A percentile compares a stretch with the other conserved stretches of the same genome.
These are phyloP conservation scores for Drosophila dunni DNA, from an alignment of 1,140 invertebrate species.

Conservation along the genomic window DNA sequence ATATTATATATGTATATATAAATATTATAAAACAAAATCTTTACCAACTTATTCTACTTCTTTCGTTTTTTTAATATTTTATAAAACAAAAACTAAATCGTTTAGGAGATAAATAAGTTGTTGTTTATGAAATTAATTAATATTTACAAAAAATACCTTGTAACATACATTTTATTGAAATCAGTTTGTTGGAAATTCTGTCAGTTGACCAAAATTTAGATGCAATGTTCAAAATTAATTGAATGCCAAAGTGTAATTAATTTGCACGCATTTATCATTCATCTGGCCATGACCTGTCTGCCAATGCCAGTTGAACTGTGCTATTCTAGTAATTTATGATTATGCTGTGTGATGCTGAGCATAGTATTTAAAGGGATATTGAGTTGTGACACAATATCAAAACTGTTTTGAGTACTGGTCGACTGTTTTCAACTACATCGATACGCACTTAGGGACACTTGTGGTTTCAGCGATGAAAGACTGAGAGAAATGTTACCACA, in stretches of 20 bases:
- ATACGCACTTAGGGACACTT: constrained; percentile 28
- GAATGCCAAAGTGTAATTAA: constrained; percentile 70
- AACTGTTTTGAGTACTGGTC: not conserved
- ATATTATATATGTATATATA: too few relatives aligned
- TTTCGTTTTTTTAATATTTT: too few relatives aligned
- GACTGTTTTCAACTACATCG: constrained; percentile 27
- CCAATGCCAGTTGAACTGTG: constrained; percentile 11
- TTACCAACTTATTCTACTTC: too few relatives aligned
- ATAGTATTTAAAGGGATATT: constrained; percentile 4
- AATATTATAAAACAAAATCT: too few relatives aligned
- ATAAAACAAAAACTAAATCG: too few relatives aligned
- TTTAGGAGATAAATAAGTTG: too few relatives aligned
- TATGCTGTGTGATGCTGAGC: not conserved
- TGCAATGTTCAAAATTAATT: constrained; percentile 58
- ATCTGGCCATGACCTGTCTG: constrained; percentile 11
- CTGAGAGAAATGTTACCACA: constrained; percentile 18
- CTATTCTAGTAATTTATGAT: constrained; percentile 5
- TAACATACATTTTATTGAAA: too few relatives aligned
- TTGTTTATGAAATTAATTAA: too few relatives aligned
- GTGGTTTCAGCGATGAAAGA: not conserved
- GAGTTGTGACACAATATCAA: not conserved
- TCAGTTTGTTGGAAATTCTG: not conserved
- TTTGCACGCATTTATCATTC: constrained; percentile 47
- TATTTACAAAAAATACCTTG: too few relatives aligned
- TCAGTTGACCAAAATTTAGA: constrained; percentile 20